Evolutionary conservation across 2,113 vertebrate species (phyloP).

Genomic region (Nematolebias whitei): DNA sequence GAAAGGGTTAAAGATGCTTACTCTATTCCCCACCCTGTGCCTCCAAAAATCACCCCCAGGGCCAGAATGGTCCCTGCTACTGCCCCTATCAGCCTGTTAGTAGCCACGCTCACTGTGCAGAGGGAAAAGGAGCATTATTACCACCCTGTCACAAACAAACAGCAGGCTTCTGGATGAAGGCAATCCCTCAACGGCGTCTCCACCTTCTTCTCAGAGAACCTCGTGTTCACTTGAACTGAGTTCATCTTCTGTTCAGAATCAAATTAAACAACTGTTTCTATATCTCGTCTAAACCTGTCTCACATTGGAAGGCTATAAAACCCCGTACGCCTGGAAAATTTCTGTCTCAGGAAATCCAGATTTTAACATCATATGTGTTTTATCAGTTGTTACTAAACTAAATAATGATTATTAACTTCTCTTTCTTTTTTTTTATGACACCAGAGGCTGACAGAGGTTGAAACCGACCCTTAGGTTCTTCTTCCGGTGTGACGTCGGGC

Average conservation of each 20-base stretch:
- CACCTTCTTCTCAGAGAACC: neutral
- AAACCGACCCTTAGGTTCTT: constrained; percentile 96
- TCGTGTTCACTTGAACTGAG: constrained; percentile 2
- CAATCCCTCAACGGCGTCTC: constrained; percentile 7
- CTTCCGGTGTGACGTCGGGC: constrained; percentile 81
- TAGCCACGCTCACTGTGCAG: constrained; percentile 99
- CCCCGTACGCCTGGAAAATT: constrained; percentile 30
- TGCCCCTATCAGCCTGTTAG: constrained; percentile 99
- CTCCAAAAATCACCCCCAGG: constrained; percentile 99
- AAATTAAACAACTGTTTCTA: constrained; percentile 31
- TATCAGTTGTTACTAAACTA: constrained; percentile 14
- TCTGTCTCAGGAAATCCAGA: constrained; percentile 18
- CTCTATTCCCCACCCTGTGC: constrained; percentile 99
- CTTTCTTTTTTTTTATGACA: constrained; percentile 25
- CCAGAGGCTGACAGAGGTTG: constrained; percentile 42
- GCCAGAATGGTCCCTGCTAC: constrained; percentile 99
- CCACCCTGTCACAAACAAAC: constrained; percentile 75
- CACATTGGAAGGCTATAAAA: constrained; percentile 17
- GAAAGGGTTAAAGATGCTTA: constrained; percentile 96
- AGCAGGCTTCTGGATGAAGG: constrained; percentile 67
- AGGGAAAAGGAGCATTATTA: constrained; percentile 92
- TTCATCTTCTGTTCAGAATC: constrained; percentile 26
- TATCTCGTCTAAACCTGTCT: constrained; percentile 9
- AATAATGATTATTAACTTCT: constrained; percentile 10
- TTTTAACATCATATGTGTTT: constrained; percentile 29